Evolutionary conservation across 1,140 invertebrate species (phyloP).

Genomic region (Thalassaphorura encarpata): DNA sequence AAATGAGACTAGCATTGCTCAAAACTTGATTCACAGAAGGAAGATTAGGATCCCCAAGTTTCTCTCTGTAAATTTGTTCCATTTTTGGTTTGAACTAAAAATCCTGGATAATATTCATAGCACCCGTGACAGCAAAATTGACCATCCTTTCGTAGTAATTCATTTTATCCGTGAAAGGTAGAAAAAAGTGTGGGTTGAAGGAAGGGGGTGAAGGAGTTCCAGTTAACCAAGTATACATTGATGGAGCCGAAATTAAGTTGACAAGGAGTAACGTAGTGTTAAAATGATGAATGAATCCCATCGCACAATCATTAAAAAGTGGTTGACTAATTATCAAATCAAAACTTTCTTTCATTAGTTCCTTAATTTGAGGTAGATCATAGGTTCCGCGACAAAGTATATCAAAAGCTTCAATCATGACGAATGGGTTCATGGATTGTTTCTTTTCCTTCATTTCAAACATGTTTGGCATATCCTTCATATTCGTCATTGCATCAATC

Average conservation of each 20-base stretch:
- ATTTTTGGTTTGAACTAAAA: slow-evolving; percentile 9
- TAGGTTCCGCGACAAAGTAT: slow-evolving; percentile 1
- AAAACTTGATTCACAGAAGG: slow-evolving; percentile 39
- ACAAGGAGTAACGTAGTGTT: slow-evolving; percentile 28
- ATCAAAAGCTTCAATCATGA: background rate
- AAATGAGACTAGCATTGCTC: slow-evolving; percentile 37
- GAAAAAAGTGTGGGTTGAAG: slow-evolving; percentile 7
- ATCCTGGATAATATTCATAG: background rate
- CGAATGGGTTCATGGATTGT: background rate
- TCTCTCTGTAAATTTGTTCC: slow-evolving; percentile 7
- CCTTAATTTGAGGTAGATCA: slow-evolving; percentile 3
- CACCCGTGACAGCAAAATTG: background rate
- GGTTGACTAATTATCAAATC: slow-evolving; percentile 41
- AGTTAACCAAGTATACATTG: no score
- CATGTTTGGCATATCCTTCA: background rate
- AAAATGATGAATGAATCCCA: slow-evolving; percentile 39
- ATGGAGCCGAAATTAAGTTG: background rate
- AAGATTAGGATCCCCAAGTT: slow-evolving; percentile 24
- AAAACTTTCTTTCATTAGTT: slow-evolving; percentile 35
- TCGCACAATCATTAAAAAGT: slow-evolving; percentile 40
- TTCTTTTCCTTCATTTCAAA: slow-evolving; percentile 1
- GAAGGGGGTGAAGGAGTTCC: slow-evolving; percentile 4
- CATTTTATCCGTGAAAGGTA: slow-evolving; percentile 1
- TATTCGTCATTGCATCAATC: background rate
- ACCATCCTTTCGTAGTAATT: slow-evolving; percentile 4